Evolutionary conservation across 1,140 invertebrate genomes (phyloP).

Genomic region (Heliconius congener): DNA sequence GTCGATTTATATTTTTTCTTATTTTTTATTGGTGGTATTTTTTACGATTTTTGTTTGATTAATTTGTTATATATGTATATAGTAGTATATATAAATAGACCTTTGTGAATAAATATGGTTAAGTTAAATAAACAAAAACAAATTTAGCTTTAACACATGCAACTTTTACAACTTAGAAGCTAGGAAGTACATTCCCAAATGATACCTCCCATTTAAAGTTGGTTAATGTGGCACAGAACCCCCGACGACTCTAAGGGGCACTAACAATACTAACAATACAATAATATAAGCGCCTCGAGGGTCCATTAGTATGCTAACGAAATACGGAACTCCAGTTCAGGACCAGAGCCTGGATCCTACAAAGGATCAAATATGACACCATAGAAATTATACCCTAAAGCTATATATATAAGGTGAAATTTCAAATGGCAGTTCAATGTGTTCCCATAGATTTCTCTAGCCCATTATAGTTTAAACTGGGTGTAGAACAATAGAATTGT

Average conservation of each 20-base stretch:
- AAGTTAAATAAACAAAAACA: not conserved
- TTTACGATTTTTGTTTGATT: no score
- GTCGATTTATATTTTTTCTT: not conserved
- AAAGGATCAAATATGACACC: not conserved
- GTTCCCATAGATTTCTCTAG: constrained; percentile 17
- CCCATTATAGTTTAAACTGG: constrained; percentile 36
- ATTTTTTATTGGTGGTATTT: no score
- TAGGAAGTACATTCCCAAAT: constrained; percentile 22
- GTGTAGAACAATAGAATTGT: constrained; percentile 34
- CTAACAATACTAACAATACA: constrained; percentile 51
- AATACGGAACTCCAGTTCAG: constrained; percentile 49
- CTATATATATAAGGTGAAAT: not conserved
- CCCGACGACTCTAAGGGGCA: constrained; percentile 22
- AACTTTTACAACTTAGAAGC: constrained; percentile 8
- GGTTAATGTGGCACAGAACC: constrained; percentile 25
- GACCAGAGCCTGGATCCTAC: constrained; percentile 36
- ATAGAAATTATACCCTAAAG: constrained; percentile 20
- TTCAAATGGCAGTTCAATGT: not conserved
- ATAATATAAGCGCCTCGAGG: constrained; percentile 55
- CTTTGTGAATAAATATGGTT: no score
- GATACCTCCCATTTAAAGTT: constrained; percentile 36
- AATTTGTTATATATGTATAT: no score
- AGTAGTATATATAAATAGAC: no score
- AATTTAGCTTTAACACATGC: not conserved
- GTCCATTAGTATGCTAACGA: constrained; percentile 64